phyloP scores from a whole-genome alignment of 2,797 vertebrate species.

The Bryconaethiops microstoma region DNA sequence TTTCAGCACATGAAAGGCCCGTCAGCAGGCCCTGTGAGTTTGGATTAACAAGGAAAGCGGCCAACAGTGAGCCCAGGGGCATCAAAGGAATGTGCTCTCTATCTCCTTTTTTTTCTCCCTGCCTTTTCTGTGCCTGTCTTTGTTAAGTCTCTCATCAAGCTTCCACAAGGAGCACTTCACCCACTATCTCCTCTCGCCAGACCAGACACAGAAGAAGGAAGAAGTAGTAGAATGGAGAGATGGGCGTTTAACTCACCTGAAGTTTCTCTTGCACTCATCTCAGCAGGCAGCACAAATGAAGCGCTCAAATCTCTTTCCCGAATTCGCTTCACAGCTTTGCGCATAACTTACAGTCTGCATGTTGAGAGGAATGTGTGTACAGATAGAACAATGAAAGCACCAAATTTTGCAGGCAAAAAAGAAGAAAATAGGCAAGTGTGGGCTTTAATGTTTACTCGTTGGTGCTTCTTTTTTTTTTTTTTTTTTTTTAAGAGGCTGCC shows the following conservation, averaged over 20 bases:
- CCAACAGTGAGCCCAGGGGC: slow-evolving; percentile 61
- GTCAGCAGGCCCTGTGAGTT: slow-evolving; percentile 25
- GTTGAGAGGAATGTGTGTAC: slow-evolving; percentile 5
- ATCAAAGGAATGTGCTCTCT: slow-evolving; percentile 25
- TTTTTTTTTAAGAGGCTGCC: neutral
- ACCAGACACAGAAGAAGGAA: neutral
- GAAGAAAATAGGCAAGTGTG: slow-evolving; percentile 1
- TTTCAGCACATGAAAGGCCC: slow-evolving; percentile 34
- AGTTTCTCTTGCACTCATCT: slow-evolving; percentile 1
- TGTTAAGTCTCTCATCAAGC: neutral
- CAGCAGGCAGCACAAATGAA: slow-evolving; percentile 10
- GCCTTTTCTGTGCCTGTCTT: neutral
- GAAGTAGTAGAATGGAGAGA: slow-evolving; percentile 4
- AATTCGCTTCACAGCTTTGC: neutral
- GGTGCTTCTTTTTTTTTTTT: neutral
- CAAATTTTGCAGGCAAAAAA: slow-evolving; percentile 1
- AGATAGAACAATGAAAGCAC: slow-evolving; percentile 5
- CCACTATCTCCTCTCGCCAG: slow-evolving; percentile 32
- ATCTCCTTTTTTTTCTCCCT: slow-evolving; percentile 45
- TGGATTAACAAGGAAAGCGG: slow-evolving; percentile 67
- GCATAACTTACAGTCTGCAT: neutral
- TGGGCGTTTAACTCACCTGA: neutral
- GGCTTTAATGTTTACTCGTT: neutral
- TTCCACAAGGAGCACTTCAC: slow-evolving; percentile 5
- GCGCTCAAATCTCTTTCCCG: neutral